Evolutionary conservation across 2,888 invertebrate species (phyloP).

Genomic region (Eilema caniola): DNA sequence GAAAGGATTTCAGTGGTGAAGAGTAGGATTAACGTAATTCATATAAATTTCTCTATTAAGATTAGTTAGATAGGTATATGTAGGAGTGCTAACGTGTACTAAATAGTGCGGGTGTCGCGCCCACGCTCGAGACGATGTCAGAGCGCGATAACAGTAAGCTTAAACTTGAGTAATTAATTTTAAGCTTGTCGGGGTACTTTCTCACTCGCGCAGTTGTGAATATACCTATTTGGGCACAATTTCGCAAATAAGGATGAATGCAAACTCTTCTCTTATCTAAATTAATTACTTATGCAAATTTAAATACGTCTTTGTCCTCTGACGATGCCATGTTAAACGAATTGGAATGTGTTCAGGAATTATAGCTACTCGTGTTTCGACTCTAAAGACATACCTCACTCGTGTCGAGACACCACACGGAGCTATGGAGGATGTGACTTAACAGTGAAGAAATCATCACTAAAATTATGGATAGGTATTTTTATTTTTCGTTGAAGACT

Average conservation of each 20-base stretch:
- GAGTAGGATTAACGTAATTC: too few relatives aligned
- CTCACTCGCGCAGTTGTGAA: slow-evolving; percentile 6
- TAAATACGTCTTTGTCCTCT: slow-evolving; percentile 1
- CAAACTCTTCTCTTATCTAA: slow-evolving; percentile 4
- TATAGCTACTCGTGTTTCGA: not conserved
- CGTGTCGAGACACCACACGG: not conserved
- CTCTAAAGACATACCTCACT: not conserved
- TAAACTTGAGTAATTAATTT: slow-evolving; percentile 4
- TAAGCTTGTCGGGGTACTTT: not conserved
- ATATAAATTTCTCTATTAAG: not conserved
- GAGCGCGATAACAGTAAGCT: not conserved
- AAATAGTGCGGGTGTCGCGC: slow-evolving; percentile 2
- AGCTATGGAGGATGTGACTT: not conserved
- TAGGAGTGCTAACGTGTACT: not conserved
- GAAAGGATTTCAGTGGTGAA: too few relatives aligned
- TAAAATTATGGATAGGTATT: not conserved
- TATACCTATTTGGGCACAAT: slow-evolving; percentile 1
- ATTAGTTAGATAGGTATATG: not conserved
- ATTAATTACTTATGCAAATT: slow-evolving; percentile 1
- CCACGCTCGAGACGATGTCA: slow-evolving; percentile 4
- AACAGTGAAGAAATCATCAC: not conserved
- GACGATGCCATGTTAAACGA: slow-evolving; percentile 1
- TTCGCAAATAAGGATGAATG: not conserved
- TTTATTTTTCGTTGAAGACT: not conserved
- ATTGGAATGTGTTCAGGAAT: slow-evolving; percentile 5